These are phyloP conservation scores for Sciurus niger DNA, from an alignment of 2,113 vertebrate genomes.

Conservation along the genomic window DNA sequence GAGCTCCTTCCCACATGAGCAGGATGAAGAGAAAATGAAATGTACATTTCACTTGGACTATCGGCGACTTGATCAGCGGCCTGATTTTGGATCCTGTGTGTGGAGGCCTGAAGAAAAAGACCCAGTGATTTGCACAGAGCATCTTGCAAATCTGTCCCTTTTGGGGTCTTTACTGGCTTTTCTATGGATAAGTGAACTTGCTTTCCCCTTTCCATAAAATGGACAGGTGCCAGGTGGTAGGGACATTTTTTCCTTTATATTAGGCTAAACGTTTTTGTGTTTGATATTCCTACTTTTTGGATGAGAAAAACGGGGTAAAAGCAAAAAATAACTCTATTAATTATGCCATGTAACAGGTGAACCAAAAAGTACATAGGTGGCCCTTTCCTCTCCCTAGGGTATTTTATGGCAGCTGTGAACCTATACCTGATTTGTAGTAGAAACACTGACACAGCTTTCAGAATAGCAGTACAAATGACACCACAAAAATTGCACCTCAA, in stretches of 20 bases:
- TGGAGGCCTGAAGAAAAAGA: neutral
- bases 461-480: neutral
- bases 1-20: neutral
- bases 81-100: neutral
- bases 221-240: neutral
- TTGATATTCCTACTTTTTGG: neutral
- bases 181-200: neutral
- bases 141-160: neutral
- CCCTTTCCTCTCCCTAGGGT: neutral
- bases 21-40: neutral
- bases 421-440: neutral
- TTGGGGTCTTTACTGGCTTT: neutral
- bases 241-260: neutral
- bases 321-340: slow-evolving; percentile 26
- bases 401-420: slow-evolving; percentile 20
- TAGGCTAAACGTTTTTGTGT: neutral
- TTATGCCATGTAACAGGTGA: slow-evolving; percentile 12
- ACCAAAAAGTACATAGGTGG: neutral
- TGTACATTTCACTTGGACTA: neutral
- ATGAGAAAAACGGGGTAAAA: neutral
- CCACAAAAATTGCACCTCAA: neutral
- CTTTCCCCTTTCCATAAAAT: neutral
- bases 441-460: slow-evolving; percentile 46
- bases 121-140: neutral
- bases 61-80: neutral